Percentiles rank a stretch among this genome's conserved stretches.
These are phyloP conservation scores for Enteromius thamalakanensis DNA, from an alignment of 2,797 vertebrate genomes.

Conservation along the genomic window DNA sequence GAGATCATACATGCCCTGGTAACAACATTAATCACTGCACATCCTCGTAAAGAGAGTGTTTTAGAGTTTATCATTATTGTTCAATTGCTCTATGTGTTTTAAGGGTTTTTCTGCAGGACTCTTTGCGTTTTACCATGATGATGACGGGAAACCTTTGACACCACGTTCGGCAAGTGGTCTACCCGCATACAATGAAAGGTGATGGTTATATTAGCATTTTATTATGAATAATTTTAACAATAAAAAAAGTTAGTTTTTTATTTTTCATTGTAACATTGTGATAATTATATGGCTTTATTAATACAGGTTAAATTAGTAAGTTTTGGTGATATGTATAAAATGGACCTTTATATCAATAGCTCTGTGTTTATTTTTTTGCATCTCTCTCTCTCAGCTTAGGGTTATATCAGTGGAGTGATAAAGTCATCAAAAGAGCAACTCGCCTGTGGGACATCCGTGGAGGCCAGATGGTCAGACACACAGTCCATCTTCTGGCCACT, in stretches of 20 bases:
- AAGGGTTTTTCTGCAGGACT: conserved; percentile 97
- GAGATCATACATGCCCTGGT: conserved; percentile 98
- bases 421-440: conserved; percentile 84
- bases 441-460: conserved; percentile 88
- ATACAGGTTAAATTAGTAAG: not conserved
- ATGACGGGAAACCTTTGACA: conserved; percentile 91
- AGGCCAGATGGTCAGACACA: conserved; percentile 82
- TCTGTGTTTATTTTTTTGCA: not conserved
- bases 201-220: not conserved
- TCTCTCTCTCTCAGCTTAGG: conserved; percentile 82
- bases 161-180: conserved; percentile 89
- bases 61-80: not conserved
- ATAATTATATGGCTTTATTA: not conserved
- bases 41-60: not conserved
- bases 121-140: conserved; percentile 95
- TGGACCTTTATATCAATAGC: not conserved
- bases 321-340: not conserved
- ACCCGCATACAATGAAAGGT: conserved; percentile 92
- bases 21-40: conserved; percentile 46
- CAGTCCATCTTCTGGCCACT: conserved; percentile 88
- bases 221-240: not conserved
- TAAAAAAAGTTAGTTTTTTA: too few species aligned
- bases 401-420: conserved; percentile 95
- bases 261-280: not conserved
- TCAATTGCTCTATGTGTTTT: conserved; percentile 28